A percentile compares a stretch with the other conserved stretches of the same genome.
Conservation (phyloP, 1,140 invertebrate species). For the Steinernema feltiae region DNA sequence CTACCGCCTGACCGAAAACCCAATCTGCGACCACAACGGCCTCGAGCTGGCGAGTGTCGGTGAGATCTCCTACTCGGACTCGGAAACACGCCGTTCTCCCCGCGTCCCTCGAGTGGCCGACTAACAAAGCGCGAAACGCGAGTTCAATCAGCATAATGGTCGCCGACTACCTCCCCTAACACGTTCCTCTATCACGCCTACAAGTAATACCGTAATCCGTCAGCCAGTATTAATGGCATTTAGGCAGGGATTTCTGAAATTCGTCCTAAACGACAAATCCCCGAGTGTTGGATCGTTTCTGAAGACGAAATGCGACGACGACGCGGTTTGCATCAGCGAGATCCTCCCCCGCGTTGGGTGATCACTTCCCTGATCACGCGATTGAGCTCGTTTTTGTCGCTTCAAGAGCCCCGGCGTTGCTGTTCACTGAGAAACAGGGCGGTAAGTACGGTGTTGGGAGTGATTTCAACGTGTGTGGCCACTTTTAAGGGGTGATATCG, state of each 20-base stretch:
- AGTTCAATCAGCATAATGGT: conserved; percentile 23
- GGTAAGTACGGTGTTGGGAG: too few species aligned
- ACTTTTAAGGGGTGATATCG: background rate
- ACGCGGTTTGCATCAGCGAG: conserved; percentile 5
- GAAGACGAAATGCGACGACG: conserved; percentile 1
- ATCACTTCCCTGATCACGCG: background rate
- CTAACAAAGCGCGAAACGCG: conserved; percentile 16
- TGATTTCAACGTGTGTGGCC: background rate
- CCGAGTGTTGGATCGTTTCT: background rate
- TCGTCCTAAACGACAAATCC: background rate
- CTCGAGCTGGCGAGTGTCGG: conserved; percentile 35
- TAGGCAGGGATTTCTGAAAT: background rate
- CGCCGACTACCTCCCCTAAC: conserved; percentile 37
- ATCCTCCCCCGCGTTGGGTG: background rate
- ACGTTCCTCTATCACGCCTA: conserved; percentile 41
- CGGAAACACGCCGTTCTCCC: conserved; percentile 38
- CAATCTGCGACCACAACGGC: conserved; percentile 28
- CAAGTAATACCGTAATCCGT: conserved; percentile 22
- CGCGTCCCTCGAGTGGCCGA: conserved; percentile 26
- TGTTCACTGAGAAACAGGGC: background rate
- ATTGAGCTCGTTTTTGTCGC: background rate
- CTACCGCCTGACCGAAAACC: conserved; percentile 33
- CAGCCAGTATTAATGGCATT: background rate
- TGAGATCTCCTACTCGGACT: conserved; percentile 35
- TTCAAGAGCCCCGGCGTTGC: background rate